phyloP scores from a whole-genome alignment of 2,888 invertebrate species.

The Glaucopsyche alexis region DNA sequence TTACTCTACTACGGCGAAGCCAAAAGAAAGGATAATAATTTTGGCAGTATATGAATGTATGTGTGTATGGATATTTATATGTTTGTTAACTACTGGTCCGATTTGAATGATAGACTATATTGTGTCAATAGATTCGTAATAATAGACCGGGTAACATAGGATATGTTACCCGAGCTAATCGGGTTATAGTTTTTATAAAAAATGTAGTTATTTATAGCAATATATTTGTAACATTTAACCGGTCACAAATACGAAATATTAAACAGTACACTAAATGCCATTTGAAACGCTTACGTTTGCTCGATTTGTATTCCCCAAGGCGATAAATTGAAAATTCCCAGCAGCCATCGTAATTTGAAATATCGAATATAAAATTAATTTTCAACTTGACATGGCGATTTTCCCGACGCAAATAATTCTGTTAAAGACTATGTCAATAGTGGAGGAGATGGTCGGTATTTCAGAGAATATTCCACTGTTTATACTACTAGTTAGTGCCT shows the following conservation, averaged over 20 bases:
- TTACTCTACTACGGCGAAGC: no score
- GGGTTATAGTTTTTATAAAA: no score
- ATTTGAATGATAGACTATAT: no score
- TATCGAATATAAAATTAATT: slow-evolving; percentile 29
- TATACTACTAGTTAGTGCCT: neutral
- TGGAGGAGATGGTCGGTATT: neutral
- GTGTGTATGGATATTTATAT: no score
- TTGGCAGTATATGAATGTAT: no score
- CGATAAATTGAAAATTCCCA: slow-evolving; percentile 27
- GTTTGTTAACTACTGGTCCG: no score
- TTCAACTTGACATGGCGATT: slow-evolving; percentile 18
- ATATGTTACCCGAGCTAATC: no score
- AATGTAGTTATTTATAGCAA: neutral
- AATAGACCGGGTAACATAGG: no score
- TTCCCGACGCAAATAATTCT: neutral
- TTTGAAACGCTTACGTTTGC: slow-evolving; percentile 16
- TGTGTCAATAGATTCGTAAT: no score
- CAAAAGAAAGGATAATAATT: no score
- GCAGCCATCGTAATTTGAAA: slow-evolving; percentile 25
- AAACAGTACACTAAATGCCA: neutral
- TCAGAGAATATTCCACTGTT: neutral
- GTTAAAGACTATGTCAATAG: neutral
- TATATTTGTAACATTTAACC: neutral
- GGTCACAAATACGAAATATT: neutral
- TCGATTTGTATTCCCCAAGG: slow-evolving; percentile 25